phyloP scores from a whole-genome alignment of 2,113 vertebrate species.

The Myxocyprinus asiaticus region DNA sequence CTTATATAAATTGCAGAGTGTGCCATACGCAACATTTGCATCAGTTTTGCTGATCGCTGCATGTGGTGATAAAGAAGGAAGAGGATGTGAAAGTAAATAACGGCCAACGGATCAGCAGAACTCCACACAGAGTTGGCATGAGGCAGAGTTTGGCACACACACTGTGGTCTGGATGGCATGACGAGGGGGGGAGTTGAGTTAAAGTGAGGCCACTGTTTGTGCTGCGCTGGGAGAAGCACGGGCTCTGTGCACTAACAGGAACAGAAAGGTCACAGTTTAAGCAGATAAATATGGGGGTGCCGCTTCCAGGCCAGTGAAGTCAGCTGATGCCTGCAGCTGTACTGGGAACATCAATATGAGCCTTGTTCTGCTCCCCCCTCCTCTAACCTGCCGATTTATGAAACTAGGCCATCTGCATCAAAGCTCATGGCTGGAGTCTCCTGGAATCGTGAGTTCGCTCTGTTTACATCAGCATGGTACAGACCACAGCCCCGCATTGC shows the following conservation, averaged over 20 bases:
- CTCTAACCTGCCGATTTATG: slow-evolving; percentile 70
- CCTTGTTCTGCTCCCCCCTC: slow-evolving; percentile 64
- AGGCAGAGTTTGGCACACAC: slow-evolving; percentile 2
- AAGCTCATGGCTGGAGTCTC: slow-evolving; percentile 73
- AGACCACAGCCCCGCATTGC: slow-evolving; percentile 71
- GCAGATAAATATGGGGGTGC: slow-evolving; percentile 70
- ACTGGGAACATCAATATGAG: slow-evolving; percentile 78
- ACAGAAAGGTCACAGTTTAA: slow-evolving; percentile 79
- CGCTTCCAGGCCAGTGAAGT: slow-evolving; percentile 53
- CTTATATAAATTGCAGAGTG: too few species aligned
- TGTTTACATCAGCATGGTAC: slow-evolving; percentile 72
- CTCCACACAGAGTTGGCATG: slow-evolving; percentile 32
- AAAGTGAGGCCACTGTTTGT: slow-evolving; percentile 20
- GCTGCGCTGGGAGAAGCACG: not conserved
- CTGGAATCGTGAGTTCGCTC: slow-evolving; percentile 61
- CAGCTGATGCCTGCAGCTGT: slow-evolving; percentile 81
- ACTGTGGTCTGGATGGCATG: slow-evolving; percentile 47
- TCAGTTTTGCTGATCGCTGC: too few species aligned
- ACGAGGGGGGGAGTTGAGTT: slow-evolving; percentile 47
- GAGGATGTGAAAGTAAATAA: slow-evolving; percentile 19
- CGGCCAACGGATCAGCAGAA: slow-evolving; percentile 10
- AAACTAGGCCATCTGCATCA: slow-evolving; percentile 81
- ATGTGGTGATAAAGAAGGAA: too few species aligned
- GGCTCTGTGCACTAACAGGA: slow-evolving; percentile 67
- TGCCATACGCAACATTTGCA: too few species aligned